A percentile compares a stretch with the other conserved stretches of the same genome.
phyloP scores from a whole-genome alignment of 2,113 vertebrate species.

The Tychaedon coryphoeus region DNA sequence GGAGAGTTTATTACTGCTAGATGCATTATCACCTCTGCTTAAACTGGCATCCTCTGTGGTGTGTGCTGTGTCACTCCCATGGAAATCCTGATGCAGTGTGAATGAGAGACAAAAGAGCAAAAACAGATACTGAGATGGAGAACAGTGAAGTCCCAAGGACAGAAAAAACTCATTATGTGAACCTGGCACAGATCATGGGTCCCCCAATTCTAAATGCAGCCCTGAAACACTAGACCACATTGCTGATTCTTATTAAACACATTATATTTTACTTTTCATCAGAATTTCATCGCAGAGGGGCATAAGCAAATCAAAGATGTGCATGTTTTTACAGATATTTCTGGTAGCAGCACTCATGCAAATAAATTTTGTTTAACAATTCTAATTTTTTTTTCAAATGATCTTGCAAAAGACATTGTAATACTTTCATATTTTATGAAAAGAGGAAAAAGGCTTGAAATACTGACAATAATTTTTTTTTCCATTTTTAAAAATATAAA shows the following conservation, averaged over 20 bases:
- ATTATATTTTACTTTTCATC: conserved; percentile 3
- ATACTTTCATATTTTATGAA: not conserved
- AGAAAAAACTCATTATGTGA: not conserved
- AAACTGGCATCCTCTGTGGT: not conserved
- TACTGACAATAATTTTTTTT: not conserved
- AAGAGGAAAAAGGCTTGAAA: not conserved
- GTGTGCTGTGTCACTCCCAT: not conserved
- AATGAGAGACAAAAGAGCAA: not conserved
- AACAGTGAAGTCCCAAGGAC: not conserved
- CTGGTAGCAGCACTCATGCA: not conserved
- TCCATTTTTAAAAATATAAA: not conserved
- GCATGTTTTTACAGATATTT: not conserved
- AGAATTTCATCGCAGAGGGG: not conserved
- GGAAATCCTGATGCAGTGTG: not conserved
- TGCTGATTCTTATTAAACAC: not conserved
- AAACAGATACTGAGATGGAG: not conserved
- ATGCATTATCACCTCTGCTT: not conserved
- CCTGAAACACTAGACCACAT: not conserved
- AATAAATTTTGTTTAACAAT: not conserved
- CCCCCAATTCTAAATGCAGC: not conserved
- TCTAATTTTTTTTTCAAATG: not conserved
- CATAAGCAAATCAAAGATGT: not conserved
- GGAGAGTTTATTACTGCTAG: not conserved
- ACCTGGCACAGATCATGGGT: not conserved
- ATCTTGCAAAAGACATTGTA: not conserved